Evolutionary conservation across 2,797 vertebrate species (phyloP).

Genomic region (Cyprinella venusta): DNA sequence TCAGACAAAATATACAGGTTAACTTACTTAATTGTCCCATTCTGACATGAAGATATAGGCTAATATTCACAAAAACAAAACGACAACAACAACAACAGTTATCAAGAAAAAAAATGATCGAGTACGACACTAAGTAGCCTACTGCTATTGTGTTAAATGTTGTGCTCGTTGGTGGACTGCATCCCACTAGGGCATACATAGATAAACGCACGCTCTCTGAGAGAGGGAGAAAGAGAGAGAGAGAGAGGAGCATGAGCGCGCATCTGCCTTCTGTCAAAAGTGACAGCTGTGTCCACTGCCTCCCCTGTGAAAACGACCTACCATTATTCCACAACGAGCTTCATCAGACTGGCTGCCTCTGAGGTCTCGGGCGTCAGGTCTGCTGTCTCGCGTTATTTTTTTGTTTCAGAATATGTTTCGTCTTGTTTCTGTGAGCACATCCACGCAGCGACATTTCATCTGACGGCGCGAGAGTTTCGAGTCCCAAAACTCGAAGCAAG

Average conservation of each 20-base stretch:
- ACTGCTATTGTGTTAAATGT: neutral
- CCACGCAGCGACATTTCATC: neutral
- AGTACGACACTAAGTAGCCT: no score
- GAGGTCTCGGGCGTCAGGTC: neutral
- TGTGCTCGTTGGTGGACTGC: slow-evolving; percentile 1
- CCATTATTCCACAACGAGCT: slow-evolving; percentile 10
- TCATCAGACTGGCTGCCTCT: neutral
- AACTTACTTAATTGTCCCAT: no score
- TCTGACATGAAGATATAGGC: no score
- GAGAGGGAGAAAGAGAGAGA: neutral
- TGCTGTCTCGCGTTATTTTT: neutral
- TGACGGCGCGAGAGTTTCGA: neutral
- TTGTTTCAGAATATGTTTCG: slow-evolving; percentile 2
- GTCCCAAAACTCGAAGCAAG: neutral
- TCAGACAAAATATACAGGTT: no score
- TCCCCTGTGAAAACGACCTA: neutral
- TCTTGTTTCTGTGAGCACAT: neutral
- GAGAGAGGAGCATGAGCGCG: slow-evolving; percentile 62
- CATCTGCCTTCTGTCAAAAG: slow-evolving; percentile 74
- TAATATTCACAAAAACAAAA: no score
- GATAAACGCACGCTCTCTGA: neutral
- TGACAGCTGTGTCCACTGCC: slow-evolving; percentile 52
- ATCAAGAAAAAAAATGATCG: no score
- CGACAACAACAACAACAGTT: no score
- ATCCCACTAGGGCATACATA: slow-evolving; percentile 24